Conservation (phyloP, 2,888 invertebrate species). For the Leucophenga maculata region DNA sequence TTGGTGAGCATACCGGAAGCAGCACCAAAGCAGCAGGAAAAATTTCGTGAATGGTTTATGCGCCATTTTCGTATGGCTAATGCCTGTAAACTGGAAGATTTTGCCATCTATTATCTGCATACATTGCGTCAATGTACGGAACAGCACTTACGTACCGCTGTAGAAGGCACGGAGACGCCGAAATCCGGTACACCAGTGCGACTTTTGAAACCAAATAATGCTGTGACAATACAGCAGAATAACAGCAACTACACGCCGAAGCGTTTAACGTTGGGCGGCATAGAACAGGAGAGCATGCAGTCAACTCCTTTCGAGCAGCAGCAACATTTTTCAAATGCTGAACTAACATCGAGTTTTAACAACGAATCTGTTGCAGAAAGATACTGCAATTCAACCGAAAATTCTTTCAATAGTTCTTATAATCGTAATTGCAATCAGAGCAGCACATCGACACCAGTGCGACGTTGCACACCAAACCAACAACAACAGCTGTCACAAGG, state of each 20-base stretch:
- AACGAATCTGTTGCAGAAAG: conserved; percentile 40
- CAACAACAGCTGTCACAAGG: conserved; percentile 20
- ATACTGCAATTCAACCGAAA: not conserved
- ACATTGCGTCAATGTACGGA: conserved; percentile 76
- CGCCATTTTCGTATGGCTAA: conserved; percentile 42
- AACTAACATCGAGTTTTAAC: not conserved
- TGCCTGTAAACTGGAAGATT: conserved; percentile 71
- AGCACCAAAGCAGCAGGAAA: conserved; percentile 34
- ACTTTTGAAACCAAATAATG: conserved; percentile 20
- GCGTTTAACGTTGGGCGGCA: conserved; percentile 5
- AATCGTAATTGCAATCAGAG: conserved; percentile 29
- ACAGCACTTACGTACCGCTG: conserved; percentile 67
- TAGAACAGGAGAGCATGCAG: not conserved
- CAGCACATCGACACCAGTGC: conserved; percentile 47
- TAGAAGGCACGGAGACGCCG: conserved; percentile 49
- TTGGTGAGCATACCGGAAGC: conserved; percentile 43
- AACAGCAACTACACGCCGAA: conserved; percentile 18
- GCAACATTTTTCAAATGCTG: not conserved
- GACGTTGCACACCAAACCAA: conserved; percentile 36
- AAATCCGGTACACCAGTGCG: conserved; percentile 52
- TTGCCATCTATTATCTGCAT: conserved; percentile 76
- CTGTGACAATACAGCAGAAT: not conserved
- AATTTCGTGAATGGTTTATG: conserved; percentile 52
- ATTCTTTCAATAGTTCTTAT: not conserved
- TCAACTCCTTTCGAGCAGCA: not conserved